A percentile compares a stretch with the other conserved stretches of the same genome.
Conservation (phyloP, 92 coral and sea anemone genomes). For the Micromussa lordhowensis region DNA sequence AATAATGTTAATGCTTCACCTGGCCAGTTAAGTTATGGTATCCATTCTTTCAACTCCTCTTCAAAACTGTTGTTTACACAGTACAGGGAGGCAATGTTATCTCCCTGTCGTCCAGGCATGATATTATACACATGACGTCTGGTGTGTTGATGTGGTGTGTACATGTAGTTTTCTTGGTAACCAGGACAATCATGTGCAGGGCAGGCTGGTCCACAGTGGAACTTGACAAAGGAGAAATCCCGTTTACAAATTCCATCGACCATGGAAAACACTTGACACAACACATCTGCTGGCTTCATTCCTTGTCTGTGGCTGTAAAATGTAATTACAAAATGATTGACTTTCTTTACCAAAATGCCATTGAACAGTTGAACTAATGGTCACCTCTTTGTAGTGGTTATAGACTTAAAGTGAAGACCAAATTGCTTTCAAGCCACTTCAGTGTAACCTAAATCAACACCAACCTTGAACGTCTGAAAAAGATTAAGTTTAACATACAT, state of each 20-base stretch:
- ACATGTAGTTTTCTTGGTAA: slow-evolving; percentile 16
- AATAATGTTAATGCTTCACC: background rate
- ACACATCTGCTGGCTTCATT: slow-evolving; percentile 53
- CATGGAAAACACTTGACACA: slow-evolving; percentile 51
- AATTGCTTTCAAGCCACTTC: too few species aligned
- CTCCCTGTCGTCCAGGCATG: slow-evolving; percentile 44
- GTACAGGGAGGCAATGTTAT: slow-evolving; percentile 20
- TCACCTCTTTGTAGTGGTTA: background rate
- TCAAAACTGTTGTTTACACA: slow-evolving; percentile 59
- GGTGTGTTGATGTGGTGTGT: background rate
- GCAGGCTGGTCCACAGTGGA: slow-evolving; percentile 76
- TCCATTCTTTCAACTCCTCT: slow-evolving; percentile 53
- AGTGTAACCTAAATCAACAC: too few species aligned
- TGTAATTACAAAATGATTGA: background rate
- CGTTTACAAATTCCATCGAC: slow-evolving; percentile 59
- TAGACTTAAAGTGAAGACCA: too few species aligned
- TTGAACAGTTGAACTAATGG: background rate
- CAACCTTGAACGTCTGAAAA: too few species aligned
- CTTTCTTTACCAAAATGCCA: background rate
- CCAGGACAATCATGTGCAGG: slow-evolving; percentile 64
- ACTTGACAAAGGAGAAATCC: slow-evolving; percentile 53
- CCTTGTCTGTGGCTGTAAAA: background rate
- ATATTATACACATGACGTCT: slow-evolving; percentile 64
- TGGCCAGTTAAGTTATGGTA: slow-evolving; percentile 7
- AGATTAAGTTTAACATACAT: too few species aligned